Conservation (phyloP, 2,888 invertebrate species). For the Thymelicus acteon region DNA sequence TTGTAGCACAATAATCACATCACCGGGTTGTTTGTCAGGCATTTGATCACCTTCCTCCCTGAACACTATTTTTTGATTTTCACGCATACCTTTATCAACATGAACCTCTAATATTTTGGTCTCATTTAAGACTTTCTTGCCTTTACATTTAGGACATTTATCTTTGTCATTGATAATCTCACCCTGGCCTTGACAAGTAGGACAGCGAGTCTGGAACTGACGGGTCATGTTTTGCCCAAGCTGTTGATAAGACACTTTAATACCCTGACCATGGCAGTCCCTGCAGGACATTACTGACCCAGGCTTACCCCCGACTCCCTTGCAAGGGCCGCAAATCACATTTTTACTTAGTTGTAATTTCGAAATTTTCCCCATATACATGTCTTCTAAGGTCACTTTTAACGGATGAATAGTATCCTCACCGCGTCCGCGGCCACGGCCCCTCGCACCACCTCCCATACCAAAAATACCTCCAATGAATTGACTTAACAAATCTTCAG, state of each 20-base stretch:
- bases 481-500: constrained; percentile 89
- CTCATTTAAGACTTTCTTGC: constrained; percentile 93
- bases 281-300: constrained; percentile 88
- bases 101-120: constrained; percentile 94
- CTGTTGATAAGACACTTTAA: constrained; percentile 90
- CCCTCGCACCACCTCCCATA: constrained; percentile 56
- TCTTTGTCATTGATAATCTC: constrained; percentile 91
- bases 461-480: constrained; percentile 86
- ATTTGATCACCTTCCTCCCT: constrained; percentile 96
- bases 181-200: constrained; percentile 88
- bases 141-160: constrained; percentile 92
- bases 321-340: constrained; percentile 91
- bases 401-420: constrained; percentile 93
- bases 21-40: constrained; percentile 93
- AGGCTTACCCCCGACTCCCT: constrained; percentile 90
- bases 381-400: constrained; percentile 94
- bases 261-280: constrained; percentile 91
- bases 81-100: constrained; percentile 95
- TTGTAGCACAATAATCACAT: constrained; percentile 94
- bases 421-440: constrained; percentile 86
- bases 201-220: constrained; percentile 86
- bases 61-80: constrained; percentile 94
- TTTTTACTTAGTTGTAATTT: constrained; percentile 93
- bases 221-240: constrained; percentile 87
- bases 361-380: constrained; percentile 95